phyloP scores from a whole-genome alignment of 2,888 invertebrate species.

The Tetranychus truncatus region DNA sequence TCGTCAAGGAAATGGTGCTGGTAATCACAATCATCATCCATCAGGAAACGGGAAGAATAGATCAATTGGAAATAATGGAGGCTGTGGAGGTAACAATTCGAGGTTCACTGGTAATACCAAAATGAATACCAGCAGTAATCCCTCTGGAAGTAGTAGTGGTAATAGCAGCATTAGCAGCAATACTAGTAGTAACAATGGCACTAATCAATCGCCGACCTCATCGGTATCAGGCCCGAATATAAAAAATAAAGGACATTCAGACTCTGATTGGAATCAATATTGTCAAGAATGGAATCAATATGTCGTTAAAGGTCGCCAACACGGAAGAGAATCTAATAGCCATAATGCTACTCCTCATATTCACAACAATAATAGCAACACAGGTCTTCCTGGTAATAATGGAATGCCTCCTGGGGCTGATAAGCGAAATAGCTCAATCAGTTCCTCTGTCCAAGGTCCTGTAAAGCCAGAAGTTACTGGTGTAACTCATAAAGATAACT shows the following conservation, averaged over 20 bases:
- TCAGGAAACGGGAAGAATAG: constrained; percentile 1
- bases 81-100: background rate
- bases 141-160: background rate
- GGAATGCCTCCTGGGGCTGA: background rate
- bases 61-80: background rate
- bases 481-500: background rate
- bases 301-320: background rate
- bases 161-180: background rate
- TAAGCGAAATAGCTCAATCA: background rate
- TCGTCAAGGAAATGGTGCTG: background rate
- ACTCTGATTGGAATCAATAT: background rate
- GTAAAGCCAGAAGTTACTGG: background rate
- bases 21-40: background rate
- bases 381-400: background rate
- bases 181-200: background rate
- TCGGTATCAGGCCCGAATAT: background rate
- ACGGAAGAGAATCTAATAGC: background rate
- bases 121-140: background rate
- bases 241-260: background rate
- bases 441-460: background rate
- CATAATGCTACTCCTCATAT: background rate
- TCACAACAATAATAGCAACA: background rate
- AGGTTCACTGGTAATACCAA: background rate
- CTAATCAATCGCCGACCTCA: background rate
- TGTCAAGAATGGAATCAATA: background rate